Conservation (phyloP, 92 coral and sea anemone species). For the Heteractis magnifica region DNA sequence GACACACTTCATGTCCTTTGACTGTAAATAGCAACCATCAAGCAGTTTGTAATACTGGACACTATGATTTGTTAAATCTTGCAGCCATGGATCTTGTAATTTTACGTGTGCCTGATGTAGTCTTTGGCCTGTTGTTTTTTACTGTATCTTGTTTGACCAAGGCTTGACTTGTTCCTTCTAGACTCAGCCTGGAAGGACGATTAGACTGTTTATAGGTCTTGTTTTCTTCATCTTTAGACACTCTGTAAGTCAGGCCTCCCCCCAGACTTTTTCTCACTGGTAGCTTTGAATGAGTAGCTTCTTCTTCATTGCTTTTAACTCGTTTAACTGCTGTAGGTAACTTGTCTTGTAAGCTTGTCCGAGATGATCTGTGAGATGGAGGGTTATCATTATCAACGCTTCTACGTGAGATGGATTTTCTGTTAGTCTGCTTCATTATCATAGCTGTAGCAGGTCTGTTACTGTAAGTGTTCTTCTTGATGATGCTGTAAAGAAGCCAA, state of each 20-base stretch:
- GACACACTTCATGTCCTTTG: too few species aligned
- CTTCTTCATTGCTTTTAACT: background rate
- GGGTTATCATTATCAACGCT: slow-evolving; percentile 4
- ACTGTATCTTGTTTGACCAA: background rate
- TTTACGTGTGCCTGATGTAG: slow-evolving; percentile 38
- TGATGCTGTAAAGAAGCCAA: background rate
- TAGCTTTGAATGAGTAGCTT: background rate
- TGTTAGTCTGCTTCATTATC: background rate
- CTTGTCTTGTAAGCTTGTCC: slow-evolving; percentile 7
- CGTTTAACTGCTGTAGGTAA: slow-evolving; percentile 15
- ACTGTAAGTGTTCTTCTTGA: slow-evolving; percentile 35
- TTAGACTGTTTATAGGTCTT: background rate
- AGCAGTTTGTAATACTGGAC: background rate
- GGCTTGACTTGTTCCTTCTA: background rate
- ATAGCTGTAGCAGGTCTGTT: slow-evolving; percentile 54
- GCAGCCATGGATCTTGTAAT: slow-evolving; percentile 60
- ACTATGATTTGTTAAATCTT: slow-evolving; percentile 41
- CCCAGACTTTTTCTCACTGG: slow-evolving; percentile 9
- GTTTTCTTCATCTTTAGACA: slow-evolving; percentile 5
- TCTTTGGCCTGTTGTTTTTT: slow-evolving; percentile 40
- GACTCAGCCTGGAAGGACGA: background rate
- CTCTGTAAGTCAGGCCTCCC: slow-evolving; percentile 24
- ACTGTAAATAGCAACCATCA: too few species aligned
- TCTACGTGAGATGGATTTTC: slow-evolving; percentile 25
- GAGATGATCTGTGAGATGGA: background rate